Percentiles rank a stretch among this genome's conserved stretches.
These are phyloP conservation scores for Bettongia penicillata DNA, from an alignment of 2,113 vertebrate genomes.

Conservation along the genomic window DNA sequence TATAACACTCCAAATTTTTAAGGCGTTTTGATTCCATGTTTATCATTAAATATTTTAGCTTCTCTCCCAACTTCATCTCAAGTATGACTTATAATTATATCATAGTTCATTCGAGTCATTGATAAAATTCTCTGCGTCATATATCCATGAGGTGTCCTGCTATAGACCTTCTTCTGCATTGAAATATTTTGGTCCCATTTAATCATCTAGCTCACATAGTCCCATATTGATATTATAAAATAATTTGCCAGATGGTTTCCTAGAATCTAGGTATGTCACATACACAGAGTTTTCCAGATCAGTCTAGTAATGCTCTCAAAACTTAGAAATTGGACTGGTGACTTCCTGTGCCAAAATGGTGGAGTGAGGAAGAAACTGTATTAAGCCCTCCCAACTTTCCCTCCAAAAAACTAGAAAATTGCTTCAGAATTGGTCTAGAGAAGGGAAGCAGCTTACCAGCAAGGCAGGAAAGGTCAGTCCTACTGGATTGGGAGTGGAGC, in stretches of 20 bases:
- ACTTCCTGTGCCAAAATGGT: too few species aligned
- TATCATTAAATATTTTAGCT: neutral
- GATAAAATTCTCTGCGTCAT: neutral
- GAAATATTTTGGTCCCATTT: neutral
- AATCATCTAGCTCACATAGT: neutral
- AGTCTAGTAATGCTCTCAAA: neutral
- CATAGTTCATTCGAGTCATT: neutral
- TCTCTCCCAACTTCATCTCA: neutral
- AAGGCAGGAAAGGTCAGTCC: too few species aligned
- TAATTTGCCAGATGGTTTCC: neutral
- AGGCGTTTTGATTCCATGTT: neutral
- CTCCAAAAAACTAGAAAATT: too few species aligned
- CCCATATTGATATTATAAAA: neutral
- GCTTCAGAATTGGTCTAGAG: too few species aligned
- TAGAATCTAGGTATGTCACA: neutral
- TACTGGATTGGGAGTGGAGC: too few species aligned
- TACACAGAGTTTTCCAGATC: neutral
- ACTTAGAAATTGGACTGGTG: neutral
- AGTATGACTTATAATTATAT: neutral
- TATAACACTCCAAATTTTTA: neutral
- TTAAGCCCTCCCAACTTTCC: too few species aligned
- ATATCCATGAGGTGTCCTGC: neutral
- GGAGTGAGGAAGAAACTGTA: too few species aligned
- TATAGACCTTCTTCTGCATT: neutral
- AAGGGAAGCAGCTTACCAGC: too few species aligned